These are phyloP conservation scores for Corythornis vintsioides DNA, from an alignment of 2,113 vertebrate genomes.

Conservation along the genomic window DNA sequence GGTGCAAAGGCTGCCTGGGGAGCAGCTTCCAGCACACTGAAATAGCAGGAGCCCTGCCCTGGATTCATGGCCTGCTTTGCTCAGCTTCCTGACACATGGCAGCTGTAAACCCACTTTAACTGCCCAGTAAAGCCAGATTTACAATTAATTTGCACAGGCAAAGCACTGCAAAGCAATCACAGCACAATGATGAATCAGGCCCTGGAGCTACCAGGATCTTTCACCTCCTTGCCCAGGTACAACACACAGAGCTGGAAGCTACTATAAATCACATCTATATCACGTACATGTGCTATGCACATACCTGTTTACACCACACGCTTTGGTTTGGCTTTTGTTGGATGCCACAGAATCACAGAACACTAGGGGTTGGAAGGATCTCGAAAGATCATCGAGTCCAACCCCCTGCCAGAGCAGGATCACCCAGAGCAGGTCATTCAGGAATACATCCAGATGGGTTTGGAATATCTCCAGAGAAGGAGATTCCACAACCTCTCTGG, in stretches of 20 bases:
- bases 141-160: neutral
- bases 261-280: neutral
- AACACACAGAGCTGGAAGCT: neutral
- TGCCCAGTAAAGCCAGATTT: neutral
- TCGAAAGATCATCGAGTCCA: too few species aligned
- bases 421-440: too few species aligned
- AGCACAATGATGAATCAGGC: neutral
- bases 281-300: neutral
- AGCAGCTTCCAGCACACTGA: neutral
- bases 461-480: too few species aligned
- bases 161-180: neutral
- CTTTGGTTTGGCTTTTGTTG: neutral
- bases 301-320: neutral
- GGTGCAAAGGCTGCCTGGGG: neutral
- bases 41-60: neutral
- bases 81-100: neutral
- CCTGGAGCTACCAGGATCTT: neutral
- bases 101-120: constrained; percentile 22
- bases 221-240: neutral
- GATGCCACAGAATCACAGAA: neutral
- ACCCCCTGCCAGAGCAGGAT: too few species aligned
- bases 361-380: too few species aligned
- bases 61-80: neutral
- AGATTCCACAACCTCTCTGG: too few species aligned
- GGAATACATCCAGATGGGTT: too few species aligned